A percentile compares a stretch with the other conserved stretches of the same genome.
Evolutionary conservation across 64 coral and sea anemone genomes (phyloP).

Genomic region (Orbicella faveolata): DNA sequence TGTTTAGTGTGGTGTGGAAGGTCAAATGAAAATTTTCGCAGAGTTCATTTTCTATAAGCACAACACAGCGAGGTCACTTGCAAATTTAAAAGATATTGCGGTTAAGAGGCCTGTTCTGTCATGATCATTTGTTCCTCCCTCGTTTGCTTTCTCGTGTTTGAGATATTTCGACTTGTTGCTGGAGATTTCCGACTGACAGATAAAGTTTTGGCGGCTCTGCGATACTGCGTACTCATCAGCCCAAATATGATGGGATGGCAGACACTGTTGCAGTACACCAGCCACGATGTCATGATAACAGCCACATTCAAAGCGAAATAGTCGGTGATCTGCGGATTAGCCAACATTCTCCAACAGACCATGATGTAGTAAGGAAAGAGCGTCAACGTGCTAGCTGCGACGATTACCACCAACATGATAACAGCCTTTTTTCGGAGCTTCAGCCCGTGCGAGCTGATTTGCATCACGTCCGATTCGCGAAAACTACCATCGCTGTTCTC

Average conservation of each 20-base stretch:
- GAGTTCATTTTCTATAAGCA: too few relatives aligned
- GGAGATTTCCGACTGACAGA: constrained; percentile 23
- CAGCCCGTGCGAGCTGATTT: constrained; percentile 20
- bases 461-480: not conserved
- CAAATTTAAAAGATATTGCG: not conserved
- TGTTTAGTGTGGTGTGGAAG: too few relatives aligned
- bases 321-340: not conserved
- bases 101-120: not conserved
- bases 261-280: constrained; percentile 58
- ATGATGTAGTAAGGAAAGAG: constrained; percentile 52
- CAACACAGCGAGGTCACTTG: not conserved
- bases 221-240: constrained; percentile 68
- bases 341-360: constrained; percentile 25
- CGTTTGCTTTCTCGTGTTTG: not conserved
- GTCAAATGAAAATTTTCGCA: too few relatives aligned
- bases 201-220: constrained; percentile 51
- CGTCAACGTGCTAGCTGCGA: constrained; percentile 38
- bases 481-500: not conserved
- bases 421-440: constrained; percentile 64
- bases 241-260: constrained; percentile 85
- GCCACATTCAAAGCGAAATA: constrained; percentile 19
- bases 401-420: constrained; percentile 64
- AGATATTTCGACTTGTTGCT: not conserved
- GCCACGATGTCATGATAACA: constrained; percentile 34
- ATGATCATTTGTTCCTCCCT: not conserved